Conservation (phyloP, 2,888 invertebrate genomes). For the Heliconius ethilla region DNA sequence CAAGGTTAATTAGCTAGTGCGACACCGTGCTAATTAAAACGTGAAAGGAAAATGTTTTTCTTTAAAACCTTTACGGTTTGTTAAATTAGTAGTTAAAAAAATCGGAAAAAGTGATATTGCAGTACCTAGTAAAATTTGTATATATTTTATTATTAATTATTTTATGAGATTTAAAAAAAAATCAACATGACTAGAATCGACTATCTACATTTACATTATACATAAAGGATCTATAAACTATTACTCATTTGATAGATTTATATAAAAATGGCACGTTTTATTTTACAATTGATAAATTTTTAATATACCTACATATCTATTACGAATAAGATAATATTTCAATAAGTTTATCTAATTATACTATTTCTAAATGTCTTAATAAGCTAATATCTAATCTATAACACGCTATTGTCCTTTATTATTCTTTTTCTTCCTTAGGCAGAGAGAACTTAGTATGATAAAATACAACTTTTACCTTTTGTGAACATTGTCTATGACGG, state of each 20-base stretch:
- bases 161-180: neutral
- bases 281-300: neutral
- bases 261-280: slow-evolving; percentile 10
- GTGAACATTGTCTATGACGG: too few species aligned
- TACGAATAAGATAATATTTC: neutral
- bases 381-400: neutral
- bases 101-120: neutral
- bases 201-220: neutral
- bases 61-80: slow-evolving; percentile 5
- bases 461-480: too few species aligned
- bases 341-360: neutral
- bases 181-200: neutral
- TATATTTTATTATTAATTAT: neutral
- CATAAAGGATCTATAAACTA: neutral
- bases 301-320: neutral
- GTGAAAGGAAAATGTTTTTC: neutral
- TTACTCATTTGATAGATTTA: neutral
- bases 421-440: too few species aligned
- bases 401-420: neutral
- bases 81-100: neutral
- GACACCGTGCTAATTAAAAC: slow-evolving; percentile 8
- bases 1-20: slow-evolving; percentile 20
- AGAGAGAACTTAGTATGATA: too few species aligned
- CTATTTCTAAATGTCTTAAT: neutral
- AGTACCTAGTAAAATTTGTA: neutral